Conservation (phyloP, 2,888 invertebrate genomes). For the Cheilosia grossa region DNA sequence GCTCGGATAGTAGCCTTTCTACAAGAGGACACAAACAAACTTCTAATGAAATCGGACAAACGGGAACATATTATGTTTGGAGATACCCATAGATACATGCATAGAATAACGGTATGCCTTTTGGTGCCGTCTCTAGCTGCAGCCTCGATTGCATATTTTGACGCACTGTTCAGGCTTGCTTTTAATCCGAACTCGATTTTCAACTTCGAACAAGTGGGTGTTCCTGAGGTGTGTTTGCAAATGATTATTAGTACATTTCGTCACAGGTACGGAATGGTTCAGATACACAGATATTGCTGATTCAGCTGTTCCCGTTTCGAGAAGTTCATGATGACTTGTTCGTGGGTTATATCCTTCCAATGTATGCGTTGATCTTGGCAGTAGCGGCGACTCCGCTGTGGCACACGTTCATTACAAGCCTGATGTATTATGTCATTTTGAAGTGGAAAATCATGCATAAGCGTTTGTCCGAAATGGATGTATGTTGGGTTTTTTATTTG, state of each 20-base stretch:
- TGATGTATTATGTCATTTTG: conserved; percentile 78
- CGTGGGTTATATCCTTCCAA: conserved; percentile 75
- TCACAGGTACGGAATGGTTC: conserved; percentile 74
- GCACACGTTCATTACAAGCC: conserved; percentile 79
- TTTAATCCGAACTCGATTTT: conserved; percentile 78
- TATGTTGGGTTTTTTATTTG: conserved; percentile 55
- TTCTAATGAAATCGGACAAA: conserved; percentile 75
- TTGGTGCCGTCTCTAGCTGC: conserved; percentile 77
- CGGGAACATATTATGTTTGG: conserved; percentile 75
- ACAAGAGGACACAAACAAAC: conserved; percentile 75
- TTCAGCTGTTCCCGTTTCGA: conserved; percentile 78
- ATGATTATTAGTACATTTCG: not conserved
- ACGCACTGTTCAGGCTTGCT: conserved; percentile 77
- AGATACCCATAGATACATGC: conserved; percentile 76
- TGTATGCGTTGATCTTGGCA: conserved; percentile 77
- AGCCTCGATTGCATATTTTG: conserved; percentile 76
- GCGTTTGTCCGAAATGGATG: conserved; percentile 77
- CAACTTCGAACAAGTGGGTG: conserved; percentile 76
- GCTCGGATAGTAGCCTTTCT: conserved; percentile 75
- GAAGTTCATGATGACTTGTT: conserved; percentile 77
- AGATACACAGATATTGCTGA: conserved; percentile 77
- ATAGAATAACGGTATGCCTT: conserved; percentile 75
- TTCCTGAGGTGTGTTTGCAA: not conserved
- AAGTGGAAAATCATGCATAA: conserved; percentile 78
- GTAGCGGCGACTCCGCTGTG: conserved; percentile 78